A percentile compares a stretch with the other conserved stretches of the same genome.
phyloP scores from a whole-genome alignment of 1,140 invertebrate genomes.

The Apis dorsata region DNA sequence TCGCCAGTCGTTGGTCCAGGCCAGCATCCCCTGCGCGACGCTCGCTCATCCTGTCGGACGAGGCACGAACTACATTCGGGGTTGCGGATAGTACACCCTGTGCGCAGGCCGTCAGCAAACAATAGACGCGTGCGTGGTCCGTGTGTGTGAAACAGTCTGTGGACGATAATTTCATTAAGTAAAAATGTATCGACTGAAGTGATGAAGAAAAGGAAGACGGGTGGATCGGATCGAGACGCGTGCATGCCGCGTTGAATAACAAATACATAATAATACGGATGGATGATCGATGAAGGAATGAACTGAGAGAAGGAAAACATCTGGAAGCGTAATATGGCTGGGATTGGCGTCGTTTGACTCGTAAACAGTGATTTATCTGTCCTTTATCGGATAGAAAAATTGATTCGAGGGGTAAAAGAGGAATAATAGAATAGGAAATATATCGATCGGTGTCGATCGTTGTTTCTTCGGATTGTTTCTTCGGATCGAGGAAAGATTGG shows the following conservation, averaged over 20 bases:
- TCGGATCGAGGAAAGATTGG: not conserved
- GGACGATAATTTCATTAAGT: constrained; percentile 44
- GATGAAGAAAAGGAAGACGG: not conserved
- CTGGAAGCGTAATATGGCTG: constrained; percentile 68
- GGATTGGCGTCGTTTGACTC: constrained; percentile 42
- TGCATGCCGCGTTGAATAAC: not conserved
- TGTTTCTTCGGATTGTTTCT: too few species aligned
- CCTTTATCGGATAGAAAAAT: not conserved
- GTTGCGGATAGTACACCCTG: constrained; percentile 51
- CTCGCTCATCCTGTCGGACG: constrained; percentile 61
- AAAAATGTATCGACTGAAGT: constrained; percentile 10
- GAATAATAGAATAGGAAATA: not conserved
- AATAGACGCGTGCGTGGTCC: constrained; percentile 61
- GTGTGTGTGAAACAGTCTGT: constrained; percentile 9
- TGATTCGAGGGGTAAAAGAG: not conserved
- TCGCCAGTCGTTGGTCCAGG: constrained; percentile 74
- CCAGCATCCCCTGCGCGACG: constrained; percentile 63
- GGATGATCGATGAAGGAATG: not conserved
- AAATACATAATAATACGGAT: not conserved
- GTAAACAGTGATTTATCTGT: constrained; percentile 26
- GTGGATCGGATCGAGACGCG: not conserved
- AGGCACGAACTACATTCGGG: constrained; percentile 56
- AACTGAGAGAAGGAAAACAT: not conserved
- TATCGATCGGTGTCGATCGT: not conserved
- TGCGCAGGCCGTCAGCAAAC: constrained; percentile 63